Percentiles rank a stretch among this genome's conserved stretches.
phyloP scores from a whole-genome alignment of 2,797 vertebrate species.

The Tarsius wallacei region DNA sequence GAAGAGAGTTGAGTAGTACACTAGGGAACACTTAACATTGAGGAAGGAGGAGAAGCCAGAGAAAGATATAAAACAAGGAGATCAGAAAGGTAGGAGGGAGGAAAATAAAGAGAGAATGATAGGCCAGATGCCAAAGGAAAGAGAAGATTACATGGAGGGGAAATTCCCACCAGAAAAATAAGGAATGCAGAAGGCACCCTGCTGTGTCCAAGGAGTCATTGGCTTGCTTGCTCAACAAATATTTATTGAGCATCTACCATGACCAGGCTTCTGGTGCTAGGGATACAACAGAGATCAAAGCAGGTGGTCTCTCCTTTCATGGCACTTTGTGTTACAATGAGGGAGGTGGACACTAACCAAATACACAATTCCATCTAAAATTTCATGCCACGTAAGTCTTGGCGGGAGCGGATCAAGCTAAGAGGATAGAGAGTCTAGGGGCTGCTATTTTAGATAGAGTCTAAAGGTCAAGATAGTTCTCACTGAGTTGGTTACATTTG shows the following conservation, averaged over 20 bases:
- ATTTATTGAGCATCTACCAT: not conserved
- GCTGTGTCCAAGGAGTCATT: not conserved
- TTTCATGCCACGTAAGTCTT: not conserved
- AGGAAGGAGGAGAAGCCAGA: not conserved
- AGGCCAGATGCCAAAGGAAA: not conserved
- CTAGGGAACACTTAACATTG: not conserved
- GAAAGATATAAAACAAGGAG: not conserved
- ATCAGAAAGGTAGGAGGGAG: not conserved
- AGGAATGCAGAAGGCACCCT: not conserved
- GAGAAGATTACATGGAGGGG: not conserved
- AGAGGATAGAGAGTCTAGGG: not conserved
- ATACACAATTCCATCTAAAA: not conserved
- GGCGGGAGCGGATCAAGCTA: not conserved
- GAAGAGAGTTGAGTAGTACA: not conserved
- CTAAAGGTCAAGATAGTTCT: not conserved
- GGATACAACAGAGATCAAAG: not conserved
- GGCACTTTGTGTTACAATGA: not conserved
- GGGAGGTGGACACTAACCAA: not conserved
- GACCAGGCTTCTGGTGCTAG: not conserved
- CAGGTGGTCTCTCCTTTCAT: not conserved
- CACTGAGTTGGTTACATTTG: not conserved
- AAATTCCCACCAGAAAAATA: not conserved
- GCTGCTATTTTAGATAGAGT: not conserved
- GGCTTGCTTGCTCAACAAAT: not conserved
- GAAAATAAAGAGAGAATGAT: not conserved